Percentiles rank a stretch among this genome's conserved stretches.
phyloP scores from a whole-genome alignment of 2,888 invertebrate species.

The Dugesia japonica region DNA sequence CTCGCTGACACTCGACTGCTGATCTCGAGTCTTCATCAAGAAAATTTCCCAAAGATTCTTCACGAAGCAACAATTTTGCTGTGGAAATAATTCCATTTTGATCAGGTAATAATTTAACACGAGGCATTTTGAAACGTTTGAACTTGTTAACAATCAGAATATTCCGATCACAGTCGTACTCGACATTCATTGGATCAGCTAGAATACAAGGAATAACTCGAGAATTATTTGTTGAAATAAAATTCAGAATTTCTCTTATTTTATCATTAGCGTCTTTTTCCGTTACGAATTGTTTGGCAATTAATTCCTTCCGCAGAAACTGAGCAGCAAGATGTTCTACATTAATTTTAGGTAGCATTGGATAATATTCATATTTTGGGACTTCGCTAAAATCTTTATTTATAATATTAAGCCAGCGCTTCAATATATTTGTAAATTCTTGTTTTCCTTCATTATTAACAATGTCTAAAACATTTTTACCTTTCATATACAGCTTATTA shows the following conservation, averaged over 20 bases:
- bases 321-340: neutral
- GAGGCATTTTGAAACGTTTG: neutral
- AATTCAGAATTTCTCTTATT: neutral
- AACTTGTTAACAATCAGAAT: neutral
- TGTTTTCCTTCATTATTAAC: too few species aligned
- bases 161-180: neutral
- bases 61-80: constrained; percentile 25
- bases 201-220: neutral
- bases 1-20: too few species aligned
- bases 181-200: neutral
- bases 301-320: neutral
- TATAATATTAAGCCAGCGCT: too few species aligned
- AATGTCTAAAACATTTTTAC: too few species aligned
- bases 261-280: neutral
- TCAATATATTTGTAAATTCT: too few species aligned
- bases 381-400: neutral
- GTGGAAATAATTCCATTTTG: constrained; percentile 17
- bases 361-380: neutral
- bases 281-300: neutral
- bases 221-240: neutral
- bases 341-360: neutral
- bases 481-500: too few species aligned
- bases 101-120: neutral
- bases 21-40: too few species aligned
- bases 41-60: constrained; percentile 26